Evolutionary conservation across 2,113 vertebrate species (phyloP).

Genomic region (Microtus ochrogaster): DNA sequence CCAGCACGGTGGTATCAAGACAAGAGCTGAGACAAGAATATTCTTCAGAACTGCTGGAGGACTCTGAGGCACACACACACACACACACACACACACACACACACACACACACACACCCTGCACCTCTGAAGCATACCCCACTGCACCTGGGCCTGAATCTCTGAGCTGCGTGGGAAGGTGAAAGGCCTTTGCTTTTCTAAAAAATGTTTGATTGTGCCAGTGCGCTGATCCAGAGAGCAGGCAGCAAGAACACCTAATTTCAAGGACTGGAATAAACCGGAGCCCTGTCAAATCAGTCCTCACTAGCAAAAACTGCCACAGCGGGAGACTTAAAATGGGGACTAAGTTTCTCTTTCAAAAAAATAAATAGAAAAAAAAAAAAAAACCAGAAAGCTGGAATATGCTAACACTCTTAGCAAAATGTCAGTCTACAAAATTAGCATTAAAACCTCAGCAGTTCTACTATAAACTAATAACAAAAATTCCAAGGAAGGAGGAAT

Average conservation of each 20-base stretch:
- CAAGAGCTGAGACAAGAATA: neutral
- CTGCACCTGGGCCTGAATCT: neutral
- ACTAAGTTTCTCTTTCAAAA: neutral
- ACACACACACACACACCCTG: neutral
- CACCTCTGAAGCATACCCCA: neutral
- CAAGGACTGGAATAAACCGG: fast-evolving
- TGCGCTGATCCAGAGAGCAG: neutral
- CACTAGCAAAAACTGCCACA: neutral
- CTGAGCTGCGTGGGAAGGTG: neutral
- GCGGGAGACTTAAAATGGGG: neutral
- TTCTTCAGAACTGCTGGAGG: neutral
- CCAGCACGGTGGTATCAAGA: neutral
- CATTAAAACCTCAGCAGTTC: neutral
- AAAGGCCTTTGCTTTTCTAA: neutral
- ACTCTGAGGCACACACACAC: neutral
- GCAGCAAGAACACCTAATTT: neutral
- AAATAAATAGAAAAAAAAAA: neutral
- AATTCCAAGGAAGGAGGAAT: neutral
- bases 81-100: neutral
- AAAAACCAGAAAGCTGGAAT: neutral
- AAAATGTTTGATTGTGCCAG: neutral
- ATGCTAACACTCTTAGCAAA: neutral
- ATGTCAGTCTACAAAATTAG: neutral
- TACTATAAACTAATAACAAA: neutral
- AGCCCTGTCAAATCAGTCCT: neutral